phyloP scores from a whole-genome alignment of 2,888 invertebrate genomes.

The Eupelmus urozonus region DNA sequence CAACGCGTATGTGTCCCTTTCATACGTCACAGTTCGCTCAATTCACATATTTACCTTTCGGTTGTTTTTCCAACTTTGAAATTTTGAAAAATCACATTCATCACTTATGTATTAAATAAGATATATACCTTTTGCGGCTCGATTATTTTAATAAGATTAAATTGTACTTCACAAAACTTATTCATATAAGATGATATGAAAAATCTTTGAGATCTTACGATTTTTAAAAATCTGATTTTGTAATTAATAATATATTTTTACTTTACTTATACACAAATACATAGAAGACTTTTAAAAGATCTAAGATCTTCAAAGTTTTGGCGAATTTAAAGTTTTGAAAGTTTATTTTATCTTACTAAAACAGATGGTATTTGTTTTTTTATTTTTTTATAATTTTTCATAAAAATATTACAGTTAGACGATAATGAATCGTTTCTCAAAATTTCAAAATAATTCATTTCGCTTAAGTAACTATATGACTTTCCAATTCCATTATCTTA shows the following conservation, averaged over 20 bases:
- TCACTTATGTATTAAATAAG: constrained; percentile 1
- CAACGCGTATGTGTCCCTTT: constrained; percentile 51
- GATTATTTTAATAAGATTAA: constrained; percentile 23
- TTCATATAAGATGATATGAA: constrained; percentile 39
- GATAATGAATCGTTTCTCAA: constrained; percentile 46
- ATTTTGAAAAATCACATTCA: constrained; percentile 54
- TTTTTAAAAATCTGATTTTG: constrained; percentile 22
- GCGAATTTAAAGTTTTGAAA: not conserved
- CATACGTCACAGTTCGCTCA: constrained; percentile 60
- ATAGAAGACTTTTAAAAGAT: constrained; percentile 13
- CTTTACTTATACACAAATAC: constrained; percentile 4
- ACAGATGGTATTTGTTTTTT: constrained; percentile 5
- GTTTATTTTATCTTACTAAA: constrained; percentile 38
- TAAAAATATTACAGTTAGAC: constrained; percentile 40
- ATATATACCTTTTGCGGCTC: constrained; percentile 7
- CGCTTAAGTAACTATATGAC: constrained; percentile 51
- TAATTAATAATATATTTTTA: constrained; percentile 7
- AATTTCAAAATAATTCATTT: constrained; percentile 54
- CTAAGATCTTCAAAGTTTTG: constrained; percentile 21
- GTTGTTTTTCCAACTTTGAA: constrained; percentile 31
- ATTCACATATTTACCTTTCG: constrained; percentile 19
- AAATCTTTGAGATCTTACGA: constrained; percentile 34
- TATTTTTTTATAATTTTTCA: constrained; percentile 12
- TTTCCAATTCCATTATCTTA: constrained; percentile 47
- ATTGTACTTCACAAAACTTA: constrained; percentile 19